phyloP scores from a whole-genome alignment of 1,140 invertebrate genomes.

The Drosophila kikkawai region DNA sequence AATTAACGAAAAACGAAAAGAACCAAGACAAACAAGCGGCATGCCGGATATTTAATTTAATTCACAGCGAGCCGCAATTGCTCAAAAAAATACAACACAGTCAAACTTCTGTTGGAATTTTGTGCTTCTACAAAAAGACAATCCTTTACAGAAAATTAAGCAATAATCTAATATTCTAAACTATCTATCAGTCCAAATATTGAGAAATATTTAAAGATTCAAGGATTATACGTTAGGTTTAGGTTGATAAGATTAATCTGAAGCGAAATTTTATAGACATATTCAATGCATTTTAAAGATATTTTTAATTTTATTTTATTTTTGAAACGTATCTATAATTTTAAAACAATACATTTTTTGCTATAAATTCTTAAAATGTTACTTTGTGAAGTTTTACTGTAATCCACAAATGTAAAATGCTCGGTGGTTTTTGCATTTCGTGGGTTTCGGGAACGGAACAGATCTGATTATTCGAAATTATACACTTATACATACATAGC shows the following conservation, averaged over 20 bases:
- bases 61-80: constrained; percentile 54
- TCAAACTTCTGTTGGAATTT: background rate
- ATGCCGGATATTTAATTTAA: constrained; percentile 81
- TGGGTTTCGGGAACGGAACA: constrained; percentile 30
- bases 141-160: background rate
- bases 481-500: background rate
- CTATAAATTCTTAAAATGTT: background rate
- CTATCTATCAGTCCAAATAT: background rate
- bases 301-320: no score
- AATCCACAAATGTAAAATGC: constrained; percentile 24
- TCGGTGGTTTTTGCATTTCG: constrained; percentile 29
- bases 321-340: no score
- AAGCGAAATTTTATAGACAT: no score
- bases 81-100: constrained; percentile 31
- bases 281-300: no score
- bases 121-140: background rate
- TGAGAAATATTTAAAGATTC: background rate
- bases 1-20: constrained; percentile 58
- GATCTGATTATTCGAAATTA: constrained; percentile 14
- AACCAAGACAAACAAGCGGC: constrained; percentile 39
- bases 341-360: background rate
- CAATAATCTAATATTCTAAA: background rate
- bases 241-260: no score
- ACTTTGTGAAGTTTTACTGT: background rate
- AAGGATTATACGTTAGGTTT: no score